Conservation (phyloP, 2,888 invertebrate genomes). For the Brachyopa scutellaris region DNA sequence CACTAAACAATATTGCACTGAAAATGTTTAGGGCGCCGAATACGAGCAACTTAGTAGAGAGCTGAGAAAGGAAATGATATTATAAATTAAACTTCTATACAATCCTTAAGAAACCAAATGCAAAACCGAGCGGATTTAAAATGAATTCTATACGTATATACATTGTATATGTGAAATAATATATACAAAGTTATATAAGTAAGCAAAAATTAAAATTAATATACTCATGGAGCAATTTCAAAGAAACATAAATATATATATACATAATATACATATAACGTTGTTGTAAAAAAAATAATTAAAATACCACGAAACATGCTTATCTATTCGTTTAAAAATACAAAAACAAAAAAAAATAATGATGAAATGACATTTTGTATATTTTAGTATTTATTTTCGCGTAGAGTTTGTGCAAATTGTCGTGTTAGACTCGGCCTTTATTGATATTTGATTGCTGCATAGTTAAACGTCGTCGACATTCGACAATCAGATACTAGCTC, state of each 20-base stretch:
- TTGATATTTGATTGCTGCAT: slow-evolving; percentile 2
- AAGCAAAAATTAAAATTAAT: background rate
- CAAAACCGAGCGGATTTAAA: background rate
- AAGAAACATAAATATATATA: background rate
- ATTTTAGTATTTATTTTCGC: background rate
- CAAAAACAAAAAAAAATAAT: background rate
- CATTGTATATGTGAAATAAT: background rate
- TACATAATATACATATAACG: background rate
- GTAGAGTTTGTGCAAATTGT: background rate
- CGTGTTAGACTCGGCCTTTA: background rate
- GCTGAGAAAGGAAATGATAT: background rate
- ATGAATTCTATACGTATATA: background rate
- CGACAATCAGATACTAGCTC: slow-evolving; percentile 3
- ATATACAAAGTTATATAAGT: background rate
- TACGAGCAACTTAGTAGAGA: background rate
- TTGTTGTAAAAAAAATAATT: background rate
- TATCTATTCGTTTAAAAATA: slow-evolving; percentile 3
- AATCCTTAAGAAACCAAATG: background rate
- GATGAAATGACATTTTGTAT: background rate
- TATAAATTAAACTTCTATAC: slow-evolving; percentile 13
- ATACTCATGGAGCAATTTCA: slow-evolving; percentile 22
- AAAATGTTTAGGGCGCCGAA: background rate
- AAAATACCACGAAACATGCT: slow-evolving; percentile 10
- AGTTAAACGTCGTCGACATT: slow-evolving; percentile 15
- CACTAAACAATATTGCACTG: slow-evolving; percentile 19